Conservation (phyloP, 2,797 vertebrate genomes). For the Sciaenops ocellatus region DNA sequence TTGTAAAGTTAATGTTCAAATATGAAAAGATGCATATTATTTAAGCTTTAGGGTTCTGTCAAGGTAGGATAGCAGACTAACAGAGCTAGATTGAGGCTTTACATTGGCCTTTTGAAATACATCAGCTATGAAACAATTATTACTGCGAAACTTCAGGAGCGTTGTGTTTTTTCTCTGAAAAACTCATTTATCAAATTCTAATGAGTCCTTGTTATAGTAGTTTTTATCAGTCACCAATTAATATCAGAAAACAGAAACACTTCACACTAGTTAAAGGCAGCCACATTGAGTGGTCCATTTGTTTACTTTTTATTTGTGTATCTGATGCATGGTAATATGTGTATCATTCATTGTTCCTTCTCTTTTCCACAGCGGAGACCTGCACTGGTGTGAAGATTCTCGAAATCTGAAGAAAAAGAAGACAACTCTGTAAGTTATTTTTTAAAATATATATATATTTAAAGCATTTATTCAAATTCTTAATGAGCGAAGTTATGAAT, state of each 20-base stretch:
- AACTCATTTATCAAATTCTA: neutral
- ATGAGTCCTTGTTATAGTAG: neutral
- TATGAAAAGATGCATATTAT: neutral
- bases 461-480: conserved; percentile 44
- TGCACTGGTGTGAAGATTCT: conserved; percentile 39
- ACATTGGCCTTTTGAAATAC: neutral
- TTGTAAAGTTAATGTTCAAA: neutral
- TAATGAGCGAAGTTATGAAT: conserved; percentile 17
- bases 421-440: conserved; percentile 83
- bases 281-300: neutral
- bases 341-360: conserved; percentile 53
- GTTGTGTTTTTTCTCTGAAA: neutral
- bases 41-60: neutral
- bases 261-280: neutral
- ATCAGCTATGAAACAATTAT: neutral
- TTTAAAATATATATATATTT: conserved; percentile 13
- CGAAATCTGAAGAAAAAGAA: conserved; percentile 74
- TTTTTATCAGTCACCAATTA: neutral
- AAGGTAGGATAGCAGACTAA: neutral
- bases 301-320: neutral
- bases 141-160: neutral
- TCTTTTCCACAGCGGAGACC: conserved; percentile 63
- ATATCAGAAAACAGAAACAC: neutral
- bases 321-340: neutral
- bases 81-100: neutral